Base-by-base conservation (phyloP, 2,797 vertebrate species). In the Agapornis canus region DNA sequence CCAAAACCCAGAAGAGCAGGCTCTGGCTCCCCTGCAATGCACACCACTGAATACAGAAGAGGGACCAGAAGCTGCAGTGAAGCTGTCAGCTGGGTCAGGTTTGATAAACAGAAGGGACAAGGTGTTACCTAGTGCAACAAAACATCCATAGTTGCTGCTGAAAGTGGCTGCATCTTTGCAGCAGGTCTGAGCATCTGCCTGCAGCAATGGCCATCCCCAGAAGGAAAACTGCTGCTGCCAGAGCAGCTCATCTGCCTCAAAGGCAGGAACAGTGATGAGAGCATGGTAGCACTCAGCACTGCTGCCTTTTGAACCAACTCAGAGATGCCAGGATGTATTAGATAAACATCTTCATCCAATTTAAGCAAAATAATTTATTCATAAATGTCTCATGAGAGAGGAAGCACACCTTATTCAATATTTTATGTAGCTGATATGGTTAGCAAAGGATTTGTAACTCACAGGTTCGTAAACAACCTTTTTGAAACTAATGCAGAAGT, bases 311-410 rank as follows among this genome's bases (percentile, higher is more conserved):
- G 61, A 95, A 79, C 63, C 56, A 43, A 5, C 80, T 70, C 27
- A 39, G 48, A 69, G 61, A n/a, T 75, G 82, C 86, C 89, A 72
- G 57, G 25, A 64, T 76, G 59, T 45, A 21, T 81, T 91, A 76
- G 75, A 80, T 64, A 92, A 95, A 93, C 65, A 80, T 54, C 87
- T 80, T 81, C 75, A 82, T 86, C 73, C 84, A 70, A 71, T 90
- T 96, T 47, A 72, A 60, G 57, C 68, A 73, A 72, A 92, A 91
- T 70, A 49, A 86, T 82, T 85, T 82, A 89, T 93, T 92, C 87
- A 83, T 81, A 83, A 72, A 56, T 59, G 54, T 65, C 91, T 89
- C 35, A 51, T 16, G 68, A 90, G 88, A 48, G 75, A 86, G 79
- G 23, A 71, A 94, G 40, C 39, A 73, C 25, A 81, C 59, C 48